Evolutionary conservation across 2,888 invertebrate species (phyloP).

Genomic region (Abrostola triplasia): DNA sequence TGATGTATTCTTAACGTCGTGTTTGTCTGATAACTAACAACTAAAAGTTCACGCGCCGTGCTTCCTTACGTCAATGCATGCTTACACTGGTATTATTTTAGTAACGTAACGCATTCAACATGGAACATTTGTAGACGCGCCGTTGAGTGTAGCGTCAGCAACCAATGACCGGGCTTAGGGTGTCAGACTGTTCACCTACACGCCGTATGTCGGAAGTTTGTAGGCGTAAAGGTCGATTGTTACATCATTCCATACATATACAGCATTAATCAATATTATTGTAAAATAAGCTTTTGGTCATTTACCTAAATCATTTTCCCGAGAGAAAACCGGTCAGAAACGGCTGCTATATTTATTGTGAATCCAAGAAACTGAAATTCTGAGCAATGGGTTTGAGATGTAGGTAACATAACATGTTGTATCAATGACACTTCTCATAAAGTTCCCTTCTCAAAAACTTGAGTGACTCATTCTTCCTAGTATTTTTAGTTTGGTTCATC

Average conservation of each 20-base stretch:
- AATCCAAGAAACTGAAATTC: background rate
- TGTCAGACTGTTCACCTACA: constrained; percentile 71
- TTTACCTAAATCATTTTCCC: background rate
- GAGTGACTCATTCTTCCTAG: constrained; percentile 37
- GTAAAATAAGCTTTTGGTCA: constrained; percentile 32
- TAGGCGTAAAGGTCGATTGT: constrained; percentile 80
- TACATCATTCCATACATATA: constrained; percentile 69
- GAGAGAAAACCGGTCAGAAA: too few species aligned
- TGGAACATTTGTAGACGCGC: constrained; percentile 49
- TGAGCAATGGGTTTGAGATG: too few species aligned
- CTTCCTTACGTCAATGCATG: constrained; percentile 56
- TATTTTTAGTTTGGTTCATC: constrained; percentile 20
- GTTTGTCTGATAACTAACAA: constrained; percentile 41
- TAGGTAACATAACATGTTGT: background rate
- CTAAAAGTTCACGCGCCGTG: constrained; percentile 47
- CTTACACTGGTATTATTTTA: constrained; percentile 58
- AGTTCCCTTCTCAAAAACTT: constrained; percentile 14
- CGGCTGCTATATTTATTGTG: too few species aligned
- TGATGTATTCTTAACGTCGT: constrained; percentile 17
- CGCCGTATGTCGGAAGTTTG: constrained; percentile 62
- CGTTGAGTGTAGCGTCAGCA: constrained; percentile 52
- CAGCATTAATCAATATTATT: constrained; percentile 47
- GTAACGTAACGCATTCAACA: constrained; percentile 52
- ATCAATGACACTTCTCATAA: background rate
- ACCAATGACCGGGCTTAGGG: constrained; percentile 72